Conservation (phyloP, 2,113 vertebrate species). For the Pelodiscus sinensis region DNA sequence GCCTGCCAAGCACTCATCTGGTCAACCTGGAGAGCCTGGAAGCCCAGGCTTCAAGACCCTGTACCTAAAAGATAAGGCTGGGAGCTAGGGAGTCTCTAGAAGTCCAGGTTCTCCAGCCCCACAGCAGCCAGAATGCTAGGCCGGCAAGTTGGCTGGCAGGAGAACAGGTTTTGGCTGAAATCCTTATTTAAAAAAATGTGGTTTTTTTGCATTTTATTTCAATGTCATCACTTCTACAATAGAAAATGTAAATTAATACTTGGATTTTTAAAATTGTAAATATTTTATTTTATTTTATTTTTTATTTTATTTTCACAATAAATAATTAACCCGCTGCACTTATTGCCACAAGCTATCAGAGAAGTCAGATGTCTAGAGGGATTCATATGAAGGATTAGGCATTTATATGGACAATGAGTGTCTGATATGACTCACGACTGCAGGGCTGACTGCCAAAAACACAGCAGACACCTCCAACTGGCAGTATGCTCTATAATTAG, state of each 20-base stretch:
- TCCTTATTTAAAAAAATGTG: neutral
- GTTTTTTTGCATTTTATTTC: neutral
- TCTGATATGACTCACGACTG: neutral
- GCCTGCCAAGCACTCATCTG: neutral
- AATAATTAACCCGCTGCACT: neutral
- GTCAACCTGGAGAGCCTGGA: neutral
- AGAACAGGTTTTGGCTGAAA: neutral
- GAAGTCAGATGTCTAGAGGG: neutral
- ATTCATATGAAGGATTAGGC: neutral
- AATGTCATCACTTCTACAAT: neutral
- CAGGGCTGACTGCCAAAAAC: neutral
- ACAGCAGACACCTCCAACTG: neutral
- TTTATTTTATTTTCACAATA: neutral
- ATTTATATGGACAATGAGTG: neutral
- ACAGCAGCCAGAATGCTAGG: neutral
- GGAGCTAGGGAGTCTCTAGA: neutral
- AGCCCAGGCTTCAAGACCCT: neutral
- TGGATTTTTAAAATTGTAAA: neutral
- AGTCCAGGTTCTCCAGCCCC: neutral
- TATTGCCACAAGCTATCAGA: neutral
- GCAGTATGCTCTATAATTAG: neutral
- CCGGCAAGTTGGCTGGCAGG: neutral
- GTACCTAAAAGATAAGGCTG: neutral
- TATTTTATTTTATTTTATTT: neutral
- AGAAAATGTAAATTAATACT: constrained; percentile 4